Conservation (phyloP, 2,113 vertebrate species). For the Ancistrus triradiatus region DNA sequence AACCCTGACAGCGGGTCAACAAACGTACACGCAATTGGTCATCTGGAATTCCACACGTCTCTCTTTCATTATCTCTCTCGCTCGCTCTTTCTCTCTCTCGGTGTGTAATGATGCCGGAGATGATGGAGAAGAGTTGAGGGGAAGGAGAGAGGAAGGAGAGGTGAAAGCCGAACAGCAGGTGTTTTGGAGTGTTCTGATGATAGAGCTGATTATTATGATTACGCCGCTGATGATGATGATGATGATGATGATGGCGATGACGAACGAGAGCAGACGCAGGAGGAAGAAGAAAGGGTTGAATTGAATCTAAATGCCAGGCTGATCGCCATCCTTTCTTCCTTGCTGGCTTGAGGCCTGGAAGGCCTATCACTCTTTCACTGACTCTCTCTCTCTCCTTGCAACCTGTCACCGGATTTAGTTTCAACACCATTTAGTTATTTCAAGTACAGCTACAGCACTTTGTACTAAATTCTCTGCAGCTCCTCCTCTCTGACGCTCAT, state of each 20-base stretch:
- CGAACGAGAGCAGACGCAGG: constrained; percentile 43
- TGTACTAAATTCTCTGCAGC: too few relatives aligned
- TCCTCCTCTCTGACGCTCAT: neutral
- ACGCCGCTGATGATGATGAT: constrained; percentile 46
- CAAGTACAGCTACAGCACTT: too few relatives aligned
- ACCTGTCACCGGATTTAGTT: neutral
- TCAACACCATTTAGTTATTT: too few relatives aligned
- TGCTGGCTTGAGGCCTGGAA: constrained; percentile 9
- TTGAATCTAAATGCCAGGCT: constrained; percentile 41
- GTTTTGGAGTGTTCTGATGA: constrained; percentile 38
- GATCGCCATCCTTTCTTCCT: constrained; percentile 28
- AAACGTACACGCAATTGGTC: constrained; percentile 54
- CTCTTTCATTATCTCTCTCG: neutral
- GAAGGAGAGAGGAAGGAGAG: constrained; percentile 9
- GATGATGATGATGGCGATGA: constrained; percentile 50
- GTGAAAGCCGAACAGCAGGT: constrained; percentile 44
- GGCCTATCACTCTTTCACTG: neutral
- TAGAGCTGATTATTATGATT: constrained; percentile 51
- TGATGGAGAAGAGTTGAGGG: neutral
- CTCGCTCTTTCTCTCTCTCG: neutral
- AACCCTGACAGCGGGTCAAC: constrained; percentile 58
- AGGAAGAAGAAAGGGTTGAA: constrained; percentile 45
- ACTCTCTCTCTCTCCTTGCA: neutral
- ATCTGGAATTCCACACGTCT: neutral
- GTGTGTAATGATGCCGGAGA: constrained; percentile 19